Conservation (phyloP, 2,113 vertebrate genomes). For the Pogonocichla stellata region DNA sequence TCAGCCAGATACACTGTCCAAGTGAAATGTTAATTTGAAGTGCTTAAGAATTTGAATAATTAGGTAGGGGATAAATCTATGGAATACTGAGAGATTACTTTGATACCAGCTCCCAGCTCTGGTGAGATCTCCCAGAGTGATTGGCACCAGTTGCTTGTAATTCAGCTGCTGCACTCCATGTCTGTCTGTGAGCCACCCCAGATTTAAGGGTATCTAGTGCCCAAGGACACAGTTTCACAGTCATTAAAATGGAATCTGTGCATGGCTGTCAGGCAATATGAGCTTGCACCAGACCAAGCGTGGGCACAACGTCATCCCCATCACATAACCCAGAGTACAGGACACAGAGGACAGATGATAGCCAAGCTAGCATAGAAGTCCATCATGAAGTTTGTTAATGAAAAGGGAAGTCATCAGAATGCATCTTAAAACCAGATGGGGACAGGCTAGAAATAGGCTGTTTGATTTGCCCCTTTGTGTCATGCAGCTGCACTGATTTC, state of each 20-base stretch:
- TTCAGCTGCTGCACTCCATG: background rate
- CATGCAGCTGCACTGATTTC: background rate
- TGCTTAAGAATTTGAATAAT: slow-evolving; percentile 33
- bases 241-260: background rate
- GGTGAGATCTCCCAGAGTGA: background rate
- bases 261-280: background rate
- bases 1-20: slow-evolving; percentile 1
- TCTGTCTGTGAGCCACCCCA: background rate
- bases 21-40: slow-evolving; percentile 52
- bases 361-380: background rate
- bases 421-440: background rate
- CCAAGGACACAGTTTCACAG: background rate
- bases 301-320: background rate
- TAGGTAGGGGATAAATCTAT: background rate
- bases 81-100: slow-evolving; percentile 1
- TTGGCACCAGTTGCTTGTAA: background rate
- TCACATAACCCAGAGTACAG: background rate
- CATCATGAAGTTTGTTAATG: background rate
- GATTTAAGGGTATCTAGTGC: background rate
- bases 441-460: background rate
- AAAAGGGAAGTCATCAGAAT: background rate
- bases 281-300: background rate
- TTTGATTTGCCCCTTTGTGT: background rate
- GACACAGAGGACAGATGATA: background rate
- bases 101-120: background rate